phyloP scores from a whole-genome alignment of 2,113 vertebrate species.

The Megalops atlanticus region DNA sequence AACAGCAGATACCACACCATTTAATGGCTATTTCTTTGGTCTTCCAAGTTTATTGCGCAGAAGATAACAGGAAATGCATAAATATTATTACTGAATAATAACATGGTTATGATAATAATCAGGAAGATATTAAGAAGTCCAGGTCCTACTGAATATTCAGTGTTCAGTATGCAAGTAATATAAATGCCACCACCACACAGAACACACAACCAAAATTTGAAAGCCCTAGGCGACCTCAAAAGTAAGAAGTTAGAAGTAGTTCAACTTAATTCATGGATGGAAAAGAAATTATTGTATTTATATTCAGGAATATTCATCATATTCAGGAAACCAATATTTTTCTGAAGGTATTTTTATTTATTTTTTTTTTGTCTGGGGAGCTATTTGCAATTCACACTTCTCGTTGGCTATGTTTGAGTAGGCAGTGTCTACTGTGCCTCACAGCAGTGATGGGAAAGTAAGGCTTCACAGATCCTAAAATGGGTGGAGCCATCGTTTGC shows the following conservation, averaged over 20 bases:
- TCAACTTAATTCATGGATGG: neutral
- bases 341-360: too few species aligned
- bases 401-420: neutral
- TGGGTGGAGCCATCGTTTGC: too few species aligned
- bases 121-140: too few species aligned
- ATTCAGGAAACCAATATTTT: neutral
- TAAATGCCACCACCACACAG: neutral
- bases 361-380: too few species aligned
- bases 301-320: neutral
- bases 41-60: neutral
- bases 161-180: neutral
- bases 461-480: neutral
- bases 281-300: neutral
- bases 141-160: too few species aligned
- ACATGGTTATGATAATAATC: too few species aligned
- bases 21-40: neutral
- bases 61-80: neutral
- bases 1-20: conserved; percentile 53
- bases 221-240: too few species aligned
- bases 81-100: neutral
- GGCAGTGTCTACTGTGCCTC: neutral
- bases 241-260: too few species aligned
- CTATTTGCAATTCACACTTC: neutral
- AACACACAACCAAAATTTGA: too few species aligned
- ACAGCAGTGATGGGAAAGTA: neutral